phyloP scores from a whole-genome alignment of 2,888 invertebrate species.

The Lasiommata megera region DNA sequence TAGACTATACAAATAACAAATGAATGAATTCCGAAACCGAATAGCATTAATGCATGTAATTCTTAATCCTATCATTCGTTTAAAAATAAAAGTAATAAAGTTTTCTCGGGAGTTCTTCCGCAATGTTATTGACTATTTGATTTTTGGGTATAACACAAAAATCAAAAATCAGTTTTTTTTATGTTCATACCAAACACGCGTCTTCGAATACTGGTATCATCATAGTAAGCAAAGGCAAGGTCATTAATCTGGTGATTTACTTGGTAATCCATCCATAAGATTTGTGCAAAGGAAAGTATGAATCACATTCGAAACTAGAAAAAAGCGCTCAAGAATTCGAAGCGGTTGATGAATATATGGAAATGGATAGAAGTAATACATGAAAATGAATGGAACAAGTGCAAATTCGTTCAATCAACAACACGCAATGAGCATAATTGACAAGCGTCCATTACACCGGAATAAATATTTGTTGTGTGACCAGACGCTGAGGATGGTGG shows the following conservation, averaged over 20 bases:
- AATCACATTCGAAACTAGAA: not conserved
- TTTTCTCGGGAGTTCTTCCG: too few species aligned
- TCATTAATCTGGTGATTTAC: not conserved
- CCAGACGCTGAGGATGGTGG: not conserved
- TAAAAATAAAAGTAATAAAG: too few species aligned
- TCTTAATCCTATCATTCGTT: too few species aligned
- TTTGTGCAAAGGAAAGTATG: not conserved
- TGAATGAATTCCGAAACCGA: too few species aligned
- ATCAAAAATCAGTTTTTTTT: too few species aligned
- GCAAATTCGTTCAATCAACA: conserved; percentile 3
- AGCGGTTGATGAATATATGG: conserved; percentile 1
- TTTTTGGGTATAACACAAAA: too few species aligned
- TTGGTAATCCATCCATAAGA: not conserved
- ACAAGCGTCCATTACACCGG: conserved; percentile 5
- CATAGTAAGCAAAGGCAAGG: not conserved
- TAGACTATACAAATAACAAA: too few species aligned
- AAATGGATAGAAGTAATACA: conserved; percentile 1
- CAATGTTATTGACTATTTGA: too few species aligned
- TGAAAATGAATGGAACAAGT: not conserved
- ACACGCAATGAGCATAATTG: not conserved
- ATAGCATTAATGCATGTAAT: too few species aligned
- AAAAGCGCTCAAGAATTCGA: conserved; percentile 2
- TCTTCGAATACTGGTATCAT: not conserved
- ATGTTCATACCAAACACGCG: too few species aligned
- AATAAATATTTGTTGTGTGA: conserved; percentile 3